A percentile compares a stretch with the other conserved stretches of the same genome.
phyloP scores from a whole-genome alignment of 2,113 vertebrate species.

The Eira barbara region DNA sequence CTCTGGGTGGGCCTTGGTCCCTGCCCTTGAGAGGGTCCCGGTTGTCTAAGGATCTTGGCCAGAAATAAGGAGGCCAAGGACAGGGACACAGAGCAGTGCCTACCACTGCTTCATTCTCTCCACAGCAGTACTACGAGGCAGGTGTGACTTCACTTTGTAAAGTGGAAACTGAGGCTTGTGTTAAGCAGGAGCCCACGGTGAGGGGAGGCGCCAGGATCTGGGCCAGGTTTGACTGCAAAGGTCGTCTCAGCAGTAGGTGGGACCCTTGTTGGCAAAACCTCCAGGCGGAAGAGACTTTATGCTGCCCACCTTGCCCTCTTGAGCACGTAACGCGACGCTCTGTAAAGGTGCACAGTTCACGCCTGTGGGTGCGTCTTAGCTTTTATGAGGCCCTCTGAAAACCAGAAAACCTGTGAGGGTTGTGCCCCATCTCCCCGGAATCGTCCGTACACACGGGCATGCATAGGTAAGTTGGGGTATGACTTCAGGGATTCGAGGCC shows the following conservation, averaged over 20 bases:
- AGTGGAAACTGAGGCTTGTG: neutral
- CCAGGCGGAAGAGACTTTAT: neutral
- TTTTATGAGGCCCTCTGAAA: neutral
- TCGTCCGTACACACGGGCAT: neutral
- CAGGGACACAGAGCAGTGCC: neutral
- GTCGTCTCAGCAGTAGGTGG: neutral
- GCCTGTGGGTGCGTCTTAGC: neutral
- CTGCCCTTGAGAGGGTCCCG: neutral
- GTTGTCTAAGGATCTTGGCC: neutral
- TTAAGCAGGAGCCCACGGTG: neutral
- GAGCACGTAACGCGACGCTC: fast-evolving
- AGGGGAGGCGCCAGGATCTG: neutral
- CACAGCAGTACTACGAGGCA: neutral
- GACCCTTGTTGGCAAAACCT: neutral
- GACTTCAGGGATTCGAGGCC: neutral
- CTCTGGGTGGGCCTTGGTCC: neutral
- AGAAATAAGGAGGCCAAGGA: neutral
- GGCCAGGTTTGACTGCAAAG: neutral
- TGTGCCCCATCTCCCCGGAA: neutral
- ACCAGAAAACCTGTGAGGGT: neutral
- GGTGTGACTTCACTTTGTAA: neutral
- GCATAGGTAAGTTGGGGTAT: neutral
- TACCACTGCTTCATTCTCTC: neutral
- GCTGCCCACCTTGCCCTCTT: no score
- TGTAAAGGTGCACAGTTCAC: neutral